Percentiles rank a stretch among this genome's conserved stretches.
Conservation (phyloP, 1,140 invertebrate species). For the Panagrolaimus sp. region DNA sequence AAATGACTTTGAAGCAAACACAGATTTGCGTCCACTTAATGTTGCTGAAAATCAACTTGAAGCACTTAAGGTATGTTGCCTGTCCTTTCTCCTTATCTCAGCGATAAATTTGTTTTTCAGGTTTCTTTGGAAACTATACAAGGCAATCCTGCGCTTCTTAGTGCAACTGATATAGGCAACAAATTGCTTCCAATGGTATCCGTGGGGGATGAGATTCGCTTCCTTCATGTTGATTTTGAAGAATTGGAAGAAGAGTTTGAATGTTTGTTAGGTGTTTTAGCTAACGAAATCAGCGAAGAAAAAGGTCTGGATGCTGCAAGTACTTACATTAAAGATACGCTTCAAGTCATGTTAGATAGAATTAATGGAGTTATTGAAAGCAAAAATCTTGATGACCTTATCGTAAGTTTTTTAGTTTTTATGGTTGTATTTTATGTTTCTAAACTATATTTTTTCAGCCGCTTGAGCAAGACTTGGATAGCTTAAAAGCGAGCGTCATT, state of each 20-base stretch:
- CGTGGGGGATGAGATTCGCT: conserved; percentile 30
- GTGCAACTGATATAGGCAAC: no score
- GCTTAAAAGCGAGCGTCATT: conserved; percentile 13
- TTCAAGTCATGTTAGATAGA: conserved; percentile 20
- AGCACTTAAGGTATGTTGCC: no score
- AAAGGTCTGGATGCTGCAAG: conserved; percentile 20
- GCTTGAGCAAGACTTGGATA: background rate
- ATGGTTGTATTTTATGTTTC: no score
- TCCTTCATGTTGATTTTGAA: conserved; percentile 41
- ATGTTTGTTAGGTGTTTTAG: conserved; percentile 20
- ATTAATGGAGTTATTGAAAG: conserved; percentile 10
- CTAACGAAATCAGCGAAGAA: conserved; percentile 36
- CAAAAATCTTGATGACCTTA: conserved; percentile 27
- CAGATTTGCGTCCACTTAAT: no score
- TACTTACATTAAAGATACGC: conserved; percentile 18
- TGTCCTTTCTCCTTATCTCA: no score
- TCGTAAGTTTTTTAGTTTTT: no score
- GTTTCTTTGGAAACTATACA: no score
- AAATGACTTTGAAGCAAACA: no score
- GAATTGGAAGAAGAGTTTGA: conserved; percentile 35
- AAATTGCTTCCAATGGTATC: conserved; percentile 26
- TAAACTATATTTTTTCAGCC: background rate
- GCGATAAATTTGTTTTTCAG: no score
- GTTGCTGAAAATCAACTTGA: no score
- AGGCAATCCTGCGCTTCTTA: no score